Conservation (phyloP, 2,113 vertebrate genomes). For the Rhea pennata region DNA sequence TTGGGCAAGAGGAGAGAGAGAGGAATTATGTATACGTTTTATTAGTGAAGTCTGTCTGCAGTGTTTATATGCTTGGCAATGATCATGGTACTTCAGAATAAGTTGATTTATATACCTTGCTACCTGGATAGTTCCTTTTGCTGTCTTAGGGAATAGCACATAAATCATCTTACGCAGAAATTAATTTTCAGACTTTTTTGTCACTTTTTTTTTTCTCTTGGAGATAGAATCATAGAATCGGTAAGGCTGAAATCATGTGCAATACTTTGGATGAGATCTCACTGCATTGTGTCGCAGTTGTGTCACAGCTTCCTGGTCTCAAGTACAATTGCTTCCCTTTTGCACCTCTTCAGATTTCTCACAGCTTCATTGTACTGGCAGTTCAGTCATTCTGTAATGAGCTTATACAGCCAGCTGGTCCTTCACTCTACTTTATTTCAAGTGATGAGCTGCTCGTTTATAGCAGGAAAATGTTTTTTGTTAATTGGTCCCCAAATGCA, state of each 20-base stretch:
- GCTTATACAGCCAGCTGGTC: not conserved
- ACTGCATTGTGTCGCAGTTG: not conserved
- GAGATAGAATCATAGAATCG: no score
- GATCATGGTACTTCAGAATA: not conserved
- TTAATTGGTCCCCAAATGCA: not conserved
- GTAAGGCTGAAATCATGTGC: not conserved
- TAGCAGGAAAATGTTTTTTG: not conserved
- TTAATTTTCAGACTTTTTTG: not conserved
- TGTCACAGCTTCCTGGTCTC: not conserved
- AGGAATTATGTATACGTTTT: not conserved
- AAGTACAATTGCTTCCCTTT: not conserved
- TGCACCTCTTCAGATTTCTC: not conserved
- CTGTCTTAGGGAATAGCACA: not conserved
- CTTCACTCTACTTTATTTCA: not conserved
- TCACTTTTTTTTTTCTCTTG: not conserved
- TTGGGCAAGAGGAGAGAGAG: not conserved
- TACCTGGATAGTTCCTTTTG: not conserved
- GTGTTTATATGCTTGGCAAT: not conserved
- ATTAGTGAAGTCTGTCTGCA: not conserved
- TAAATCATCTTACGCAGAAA: not conserved
- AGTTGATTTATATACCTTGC: not conserved
- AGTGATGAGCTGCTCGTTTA: not conserved
- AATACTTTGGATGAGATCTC: not conserved
- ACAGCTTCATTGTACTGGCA: not conserved
- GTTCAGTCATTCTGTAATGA: not conserved